Conservation (phyloP, 1,140 invertebrate species). For the Pygmarrhopalites habei region DNA sequence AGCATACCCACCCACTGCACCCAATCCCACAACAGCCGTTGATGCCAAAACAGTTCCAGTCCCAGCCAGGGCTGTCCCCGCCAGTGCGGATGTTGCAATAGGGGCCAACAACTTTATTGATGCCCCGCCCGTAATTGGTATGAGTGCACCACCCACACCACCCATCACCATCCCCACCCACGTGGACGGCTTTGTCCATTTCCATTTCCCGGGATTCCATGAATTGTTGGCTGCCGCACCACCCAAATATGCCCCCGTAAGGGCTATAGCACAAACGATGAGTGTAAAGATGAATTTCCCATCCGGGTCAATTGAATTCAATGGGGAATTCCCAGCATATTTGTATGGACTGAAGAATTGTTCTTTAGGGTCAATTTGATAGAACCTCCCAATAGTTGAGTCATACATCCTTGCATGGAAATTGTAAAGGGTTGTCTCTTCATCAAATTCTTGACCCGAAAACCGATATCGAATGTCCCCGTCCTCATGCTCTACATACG, state of each 20-base stretch:
- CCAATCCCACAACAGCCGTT: not conserved
- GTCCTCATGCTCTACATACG: slow-evolving; percentile 1
- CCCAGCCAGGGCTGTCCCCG: not conserved
- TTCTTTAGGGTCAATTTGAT: slow-evolving; percentile 17
- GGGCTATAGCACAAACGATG: not conserved
- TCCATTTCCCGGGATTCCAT: slow-evolving; percentile 17
- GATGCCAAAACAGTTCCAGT: not conserved
- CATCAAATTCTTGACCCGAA: slow-evolving; percentile 23
- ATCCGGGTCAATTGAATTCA: slow-evolving; percentile 23
- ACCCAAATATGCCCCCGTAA: slow-evolving; percentile 10
- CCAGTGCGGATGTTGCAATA: not conserved
- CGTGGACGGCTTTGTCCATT: not conserved
- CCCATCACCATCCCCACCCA: slow-evolving; percentile 7
- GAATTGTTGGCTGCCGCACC: slow-evolving; percentile 15
- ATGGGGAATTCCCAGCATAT: slow-evolving; percentile 23
- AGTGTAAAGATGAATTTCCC: slow-evolving; percentile 1
- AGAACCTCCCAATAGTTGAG: slow-evolving; percentile 20
- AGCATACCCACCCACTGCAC: not conserved
- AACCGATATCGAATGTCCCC: slow-evolving; percentile 15
- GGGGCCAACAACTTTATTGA: too few species aligned
- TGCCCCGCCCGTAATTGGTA: slow-evolving; percentile 1
- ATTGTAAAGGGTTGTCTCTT: slow-evolving; percentile 22
- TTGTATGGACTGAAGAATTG: slow-evolving; percentile 28
- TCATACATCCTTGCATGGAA: slow-evolving; percentile 24
- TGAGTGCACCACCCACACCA: not conserved